phyloP scores from a whole-genome alignment of 2,113 vertebrate species.

The Eclectus roratus region DNA sequence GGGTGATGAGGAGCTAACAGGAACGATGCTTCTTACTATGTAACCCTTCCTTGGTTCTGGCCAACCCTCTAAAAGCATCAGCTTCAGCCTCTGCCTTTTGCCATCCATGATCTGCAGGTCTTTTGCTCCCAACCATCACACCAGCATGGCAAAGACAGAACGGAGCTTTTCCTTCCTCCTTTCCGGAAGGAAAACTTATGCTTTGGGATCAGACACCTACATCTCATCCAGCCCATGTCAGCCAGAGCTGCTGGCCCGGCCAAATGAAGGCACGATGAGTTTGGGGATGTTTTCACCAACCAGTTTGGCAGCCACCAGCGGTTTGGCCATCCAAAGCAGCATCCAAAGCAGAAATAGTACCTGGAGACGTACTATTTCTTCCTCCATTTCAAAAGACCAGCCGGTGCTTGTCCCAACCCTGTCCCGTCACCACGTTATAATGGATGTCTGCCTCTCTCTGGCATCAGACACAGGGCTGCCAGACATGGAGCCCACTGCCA shows the following conservation, averaged over 20 bases:
- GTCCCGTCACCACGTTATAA: not conserved
- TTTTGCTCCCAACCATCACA: accelerated
- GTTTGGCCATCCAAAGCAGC: accelerated
- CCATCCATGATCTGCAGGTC: accelerated
- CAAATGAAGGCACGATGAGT: accelerated
- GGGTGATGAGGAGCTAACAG: not conserved
- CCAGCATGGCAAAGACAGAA: not conserved
- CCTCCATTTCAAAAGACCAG: not conserved
- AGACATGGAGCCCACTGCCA: not conserved
- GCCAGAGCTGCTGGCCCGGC: accelerated
- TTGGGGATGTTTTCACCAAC: not conserved
- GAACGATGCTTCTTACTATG: accelerated
- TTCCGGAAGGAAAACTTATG: not conserved
- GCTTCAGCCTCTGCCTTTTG: not conserved
- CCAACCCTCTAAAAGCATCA: not conserved
- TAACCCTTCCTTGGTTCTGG: not conserved
- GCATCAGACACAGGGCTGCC: not conserved
- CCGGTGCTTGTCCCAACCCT: not conserved
- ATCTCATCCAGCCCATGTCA: not conserved
- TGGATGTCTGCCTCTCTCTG: not conserved
- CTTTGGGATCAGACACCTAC: not conserved
- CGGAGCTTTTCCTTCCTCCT: accelerated
- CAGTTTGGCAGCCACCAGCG: accelerated
- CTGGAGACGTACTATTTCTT: not conserved
- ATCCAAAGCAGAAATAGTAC: not conserved